Conservation (phyloP, 92 coral and sea anemone genomes). For the Chrysogorgia sp. region DNA sequence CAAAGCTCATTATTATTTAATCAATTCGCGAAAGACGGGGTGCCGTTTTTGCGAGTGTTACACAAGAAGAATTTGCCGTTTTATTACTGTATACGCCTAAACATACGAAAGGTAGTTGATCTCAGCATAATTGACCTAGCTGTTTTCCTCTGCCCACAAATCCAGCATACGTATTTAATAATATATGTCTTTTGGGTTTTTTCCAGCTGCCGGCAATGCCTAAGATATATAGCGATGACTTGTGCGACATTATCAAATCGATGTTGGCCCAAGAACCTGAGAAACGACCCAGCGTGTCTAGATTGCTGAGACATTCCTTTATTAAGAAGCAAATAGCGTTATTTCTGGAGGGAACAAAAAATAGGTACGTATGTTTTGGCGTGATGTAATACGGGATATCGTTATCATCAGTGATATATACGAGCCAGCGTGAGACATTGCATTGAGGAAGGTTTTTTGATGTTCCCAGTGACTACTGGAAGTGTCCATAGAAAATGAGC, state of each 20-base stretch:
- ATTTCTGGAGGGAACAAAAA: conserved; percentile 96
- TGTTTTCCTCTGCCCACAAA: background rate
- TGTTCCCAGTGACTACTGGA: too few species aligned
- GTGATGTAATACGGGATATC: too few species aligned
- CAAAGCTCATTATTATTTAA: too few species aligned
- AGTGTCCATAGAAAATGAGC: too few species aligned
- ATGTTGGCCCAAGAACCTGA: conserved; percentile 95
- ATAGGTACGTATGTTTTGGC: conserved; percentile 71
- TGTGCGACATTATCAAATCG: conserved; percentile 80
- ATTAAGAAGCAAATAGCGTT: conserved; percentile 93
- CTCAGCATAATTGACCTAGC: background rate
- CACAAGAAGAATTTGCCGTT: background rate
- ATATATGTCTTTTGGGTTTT: background rate
- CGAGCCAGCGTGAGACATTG: too few species aligned
- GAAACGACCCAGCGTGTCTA: conserved; percentile 90
- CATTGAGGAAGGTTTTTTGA: too few species aligned
- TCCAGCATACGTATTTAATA: background rate
- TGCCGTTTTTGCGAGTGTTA: background rate
- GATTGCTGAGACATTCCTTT: conserved; percentile 84
- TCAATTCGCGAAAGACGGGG: too few species aligned
- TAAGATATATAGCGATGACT: conserved; percentile 79
- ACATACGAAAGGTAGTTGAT: background rate
- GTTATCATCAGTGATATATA: too few species aligned
- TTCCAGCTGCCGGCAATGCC: conserved; percentile 90
- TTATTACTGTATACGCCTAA: background rate